Evolutionary conservation across 2,113 vertebrate genomes (phyloP).

Genomic region (Alexandromys fortis): DNA sequence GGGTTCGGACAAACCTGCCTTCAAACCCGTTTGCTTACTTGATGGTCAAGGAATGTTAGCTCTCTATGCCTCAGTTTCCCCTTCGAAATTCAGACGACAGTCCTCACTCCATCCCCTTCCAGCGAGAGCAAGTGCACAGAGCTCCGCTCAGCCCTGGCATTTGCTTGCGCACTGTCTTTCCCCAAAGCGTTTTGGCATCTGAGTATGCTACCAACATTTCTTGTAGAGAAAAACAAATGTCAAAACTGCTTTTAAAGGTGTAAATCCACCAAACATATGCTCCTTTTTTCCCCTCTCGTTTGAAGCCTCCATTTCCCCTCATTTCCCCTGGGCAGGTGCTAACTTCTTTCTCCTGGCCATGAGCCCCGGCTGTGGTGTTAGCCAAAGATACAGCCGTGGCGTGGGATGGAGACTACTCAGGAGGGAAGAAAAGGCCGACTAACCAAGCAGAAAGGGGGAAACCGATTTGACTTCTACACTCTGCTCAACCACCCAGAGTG

Average conservation of each 20-base stretch:
- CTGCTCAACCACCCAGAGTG: neutral
- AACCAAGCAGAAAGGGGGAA: neutral
- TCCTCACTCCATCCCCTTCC: neutral
- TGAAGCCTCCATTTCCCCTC: neutral
- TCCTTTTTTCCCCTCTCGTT: neutral
- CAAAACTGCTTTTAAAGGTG: slow-evolving; percentile 9
- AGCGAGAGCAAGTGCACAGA: neutral
- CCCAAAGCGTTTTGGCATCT: slow-evolving; percentile 5
- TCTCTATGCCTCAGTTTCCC: neutral
- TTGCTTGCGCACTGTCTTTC: neutral
- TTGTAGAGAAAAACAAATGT: neutral
- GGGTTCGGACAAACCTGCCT: neutral
- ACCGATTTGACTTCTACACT: neutral
- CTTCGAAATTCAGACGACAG: neutral
- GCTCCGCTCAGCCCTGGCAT: neutral
- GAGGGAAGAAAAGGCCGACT: neutral
- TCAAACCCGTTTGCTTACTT: neutral
- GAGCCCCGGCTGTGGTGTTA: too few species aligned
- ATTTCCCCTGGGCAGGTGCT: neutral
- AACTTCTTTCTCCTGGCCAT: neutral
- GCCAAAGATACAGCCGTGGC: neutral
- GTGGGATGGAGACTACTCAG: neutral
- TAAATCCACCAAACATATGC: neutral
- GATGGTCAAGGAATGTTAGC: neutral
- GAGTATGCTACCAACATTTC: slow-evolving; percentile 5